Evolutionary conservation across 1,140 invertebrate genomes (phyloP).

Genomic region (Lepidurus couesii): DNA sequence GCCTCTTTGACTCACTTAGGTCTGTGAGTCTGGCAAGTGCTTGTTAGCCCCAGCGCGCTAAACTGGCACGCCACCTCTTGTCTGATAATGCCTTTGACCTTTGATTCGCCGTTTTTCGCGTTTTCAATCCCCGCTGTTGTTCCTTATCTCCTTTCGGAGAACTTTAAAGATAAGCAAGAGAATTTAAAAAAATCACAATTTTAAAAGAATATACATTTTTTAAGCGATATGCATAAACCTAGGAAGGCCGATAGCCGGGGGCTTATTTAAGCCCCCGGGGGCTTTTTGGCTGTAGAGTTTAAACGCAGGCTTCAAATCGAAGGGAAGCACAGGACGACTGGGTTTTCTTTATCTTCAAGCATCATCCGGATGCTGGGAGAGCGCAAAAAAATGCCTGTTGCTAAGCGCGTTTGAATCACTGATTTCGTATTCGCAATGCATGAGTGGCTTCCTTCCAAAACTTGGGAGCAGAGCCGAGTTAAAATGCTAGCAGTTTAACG

Average conservation of each 20-base stretch:
- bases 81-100: neutral
- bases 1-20: too few relatives aligned
- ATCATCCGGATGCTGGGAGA: neutral
- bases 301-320: neutral
- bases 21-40: too few relatives aligned
- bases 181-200: too few relatives aligned
- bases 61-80: neutral
- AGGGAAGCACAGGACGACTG: neutral
- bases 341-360: neutral
- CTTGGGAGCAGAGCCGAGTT: neutral
- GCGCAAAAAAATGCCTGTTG: neutral
- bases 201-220: too few relatives aligned
- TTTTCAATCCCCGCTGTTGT: neutral
- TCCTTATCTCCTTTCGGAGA: neutral
- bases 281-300: too few relatives aligned
- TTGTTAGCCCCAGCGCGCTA: neutral
- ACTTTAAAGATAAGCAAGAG: neutral
- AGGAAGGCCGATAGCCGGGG: too few relatives aligned
- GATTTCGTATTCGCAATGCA: neutral
- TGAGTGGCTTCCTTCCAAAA: neutral
- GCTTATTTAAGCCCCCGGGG: too few relatives aligned
- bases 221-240: too few relatives aligned
- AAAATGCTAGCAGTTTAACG: neutral
- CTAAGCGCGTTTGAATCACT: neutral
- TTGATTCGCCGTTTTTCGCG: neutral